These are phyloP conservation scores for Yoshiicerus persimilis DNA, from an alignment of 1,140 invertebrate species.

Conservation along the genomic window DNA sequence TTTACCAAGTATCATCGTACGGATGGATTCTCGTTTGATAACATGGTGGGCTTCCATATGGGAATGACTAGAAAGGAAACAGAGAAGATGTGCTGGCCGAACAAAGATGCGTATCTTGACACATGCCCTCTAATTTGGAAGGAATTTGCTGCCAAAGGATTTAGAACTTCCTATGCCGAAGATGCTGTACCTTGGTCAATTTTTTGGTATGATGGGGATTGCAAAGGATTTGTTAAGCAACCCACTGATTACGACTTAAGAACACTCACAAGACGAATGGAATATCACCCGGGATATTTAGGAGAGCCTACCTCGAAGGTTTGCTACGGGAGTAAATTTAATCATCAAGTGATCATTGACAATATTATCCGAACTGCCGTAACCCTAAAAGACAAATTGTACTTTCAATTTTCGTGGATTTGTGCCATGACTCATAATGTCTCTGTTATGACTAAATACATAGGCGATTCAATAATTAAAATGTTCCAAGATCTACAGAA, in stretches of 20 bases:
- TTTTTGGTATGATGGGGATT: neutral
- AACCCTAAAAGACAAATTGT: neutral
- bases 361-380: neutral
- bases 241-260: neutral
- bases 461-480: neutral
- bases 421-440: neutral
- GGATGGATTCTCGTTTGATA: neutral
- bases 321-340: neutral
- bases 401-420: neutral
- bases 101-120: neutral
- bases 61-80: neutral
- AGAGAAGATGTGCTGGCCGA: neutral
- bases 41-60: neutral
- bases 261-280: neutral
- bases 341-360: neutral
- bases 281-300: neutral
- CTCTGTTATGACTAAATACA: neutral
- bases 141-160: no score
- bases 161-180: neutral
- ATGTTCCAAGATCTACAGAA: neutral
- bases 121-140: neutral
- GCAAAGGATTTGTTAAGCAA: neutral
- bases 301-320: neutral
- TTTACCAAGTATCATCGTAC: slow-evolving; percentile 52
- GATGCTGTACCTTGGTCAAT: neutral